A percentile compares a stretch with the other conserved stretches of the same genome.
phyloP scores from a whole-genome alignment of 2,888 invertebrate genomes.

The Xanthostigma xanthostigma region DNA sequence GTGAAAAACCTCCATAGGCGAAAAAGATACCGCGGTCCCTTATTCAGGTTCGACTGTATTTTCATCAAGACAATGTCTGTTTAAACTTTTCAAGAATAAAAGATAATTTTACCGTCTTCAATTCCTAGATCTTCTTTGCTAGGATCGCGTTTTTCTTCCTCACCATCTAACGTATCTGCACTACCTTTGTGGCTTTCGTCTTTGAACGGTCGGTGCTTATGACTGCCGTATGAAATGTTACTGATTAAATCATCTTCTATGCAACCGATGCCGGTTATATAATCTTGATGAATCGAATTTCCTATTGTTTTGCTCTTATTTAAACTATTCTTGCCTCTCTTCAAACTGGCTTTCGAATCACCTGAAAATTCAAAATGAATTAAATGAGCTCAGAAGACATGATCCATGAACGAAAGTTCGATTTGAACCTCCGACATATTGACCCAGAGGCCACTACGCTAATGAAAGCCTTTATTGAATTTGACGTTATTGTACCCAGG shows the following conservation, averaged over 20 bases:
- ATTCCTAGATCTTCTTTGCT: conserved; percentile 82
- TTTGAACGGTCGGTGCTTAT: conserved; percentile 77
- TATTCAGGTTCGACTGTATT: too few species aligned
- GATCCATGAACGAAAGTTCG: too few species aligned
- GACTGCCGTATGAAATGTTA: conserved; percentile 85
- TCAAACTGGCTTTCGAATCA: conserved; percentile 67
- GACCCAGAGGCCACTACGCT: too few species aligned
- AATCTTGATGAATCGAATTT: conserved; percentile 50
- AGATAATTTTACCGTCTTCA: conserved; percentile 46
- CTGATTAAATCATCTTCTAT: conserved; percentile 63
- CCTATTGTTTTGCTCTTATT: conserved; percentile 62
- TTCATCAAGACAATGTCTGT: too few species aligned
- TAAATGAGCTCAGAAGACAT: neutral
- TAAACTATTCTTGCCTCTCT: conserved; percentile 64
- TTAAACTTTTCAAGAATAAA: neutral
- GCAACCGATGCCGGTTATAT: conserved; percentile 22
- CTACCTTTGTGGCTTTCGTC: conserved; percentile 86
- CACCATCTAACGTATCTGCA: conserved; percentile 64
- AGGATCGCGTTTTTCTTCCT: conserved; percentile 77
- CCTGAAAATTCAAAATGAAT: conserved; percentile 31
- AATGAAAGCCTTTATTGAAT: too few species aligned
- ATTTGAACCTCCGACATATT: too few species aligned
- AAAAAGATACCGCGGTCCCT: too few species aligned
- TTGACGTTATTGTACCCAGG: too few species aligned
- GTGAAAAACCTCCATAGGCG: too few species aligned